phyloP scores from a whole-genome alignment of 1,140 invertebrate species.

The Lordiphosa mommai region DNA sequence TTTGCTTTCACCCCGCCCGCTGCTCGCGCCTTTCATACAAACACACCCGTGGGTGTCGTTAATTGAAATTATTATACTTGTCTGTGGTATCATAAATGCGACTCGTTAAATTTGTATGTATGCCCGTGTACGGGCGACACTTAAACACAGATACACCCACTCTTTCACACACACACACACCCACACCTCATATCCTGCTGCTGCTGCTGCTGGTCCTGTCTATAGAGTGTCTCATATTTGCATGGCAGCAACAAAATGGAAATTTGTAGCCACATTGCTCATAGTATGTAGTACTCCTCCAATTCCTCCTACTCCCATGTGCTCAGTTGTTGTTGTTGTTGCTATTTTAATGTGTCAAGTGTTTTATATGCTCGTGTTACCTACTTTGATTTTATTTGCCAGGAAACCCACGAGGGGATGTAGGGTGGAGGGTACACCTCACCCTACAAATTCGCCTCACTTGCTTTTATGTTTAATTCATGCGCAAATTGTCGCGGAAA shows the following conservation, averaged over 20 bases:
- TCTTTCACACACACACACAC: slow-evolving; percentile 17
- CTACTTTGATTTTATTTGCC: slow-evolving; percentile 76
- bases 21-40: slow-evolving; percentile 19
- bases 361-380: slow-evolving; percentile 77
- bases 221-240: slow-evolving; percentile 69
- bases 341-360: slow-evolving; percentile 75
- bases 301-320: not conserved
- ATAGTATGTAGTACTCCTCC: slow-evolving; percentile 42
- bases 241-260: slow-evolving; percentile 70
- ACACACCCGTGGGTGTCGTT: slow-evolving; percentile 75
- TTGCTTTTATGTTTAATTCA: slow-evolving; percentile 78
- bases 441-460: slow-evolving; percentile 36
- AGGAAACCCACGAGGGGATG: slow-evolving; percentile 8
- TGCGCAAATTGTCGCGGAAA: slow-evolving; percentile 77
- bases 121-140: slow-evolving; percentile 53
- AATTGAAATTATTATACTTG: slow-evolving; percentile 78
- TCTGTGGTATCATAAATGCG: slow-evolving; percentile 77
- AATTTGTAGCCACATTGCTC: slow-evolving; percentile 71
- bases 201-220: slow-evolving; percentile 28
- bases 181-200: slow-evolving; percentile 43
- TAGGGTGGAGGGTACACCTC: not conserved
- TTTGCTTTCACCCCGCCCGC: slow-evolving; percentile 1
- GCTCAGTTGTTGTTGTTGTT: slow-evolving; percentile 30
- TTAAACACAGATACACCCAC: slow-evolving; percentile 23
- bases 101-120: slow-evolving; percentile 78